A percentile compares a stretch with the other conserved stretches of the same genome.
These are phyloP conservation scores for Orthosia gothica DNA, from an alignment of 2,888 invertebrate genomes.

Conservation along the genomic window DNA sequence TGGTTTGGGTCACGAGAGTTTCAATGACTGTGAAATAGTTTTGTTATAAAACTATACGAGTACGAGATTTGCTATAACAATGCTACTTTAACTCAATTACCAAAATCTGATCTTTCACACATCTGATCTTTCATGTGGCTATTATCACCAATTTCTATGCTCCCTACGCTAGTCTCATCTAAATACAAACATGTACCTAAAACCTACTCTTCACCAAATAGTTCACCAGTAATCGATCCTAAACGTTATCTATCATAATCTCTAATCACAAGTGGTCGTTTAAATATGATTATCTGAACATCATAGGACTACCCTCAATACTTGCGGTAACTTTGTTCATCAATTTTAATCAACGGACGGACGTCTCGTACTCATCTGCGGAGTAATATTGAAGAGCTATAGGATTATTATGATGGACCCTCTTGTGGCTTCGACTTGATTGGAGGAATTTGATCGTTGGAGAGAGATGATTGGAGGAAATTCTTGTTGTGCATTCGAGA, in stretches of 20 bases:
- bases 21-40: conserved; percentile 14
- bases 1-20: conserved; percentile 35
- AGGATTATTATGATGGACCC: conserved; percentile 38
- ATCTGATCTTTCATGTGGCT: no score
- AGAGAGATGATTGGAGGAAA: conserved; percentile 28
- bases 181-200: background rate
- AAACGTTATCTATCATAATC: conserved; percentile 16
- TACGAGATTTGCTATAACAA: background rate
- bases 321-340: conserved; percentile 73
- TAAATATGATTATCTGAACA: conserved; percentile 40
- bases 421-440: conserved; percentile 27
- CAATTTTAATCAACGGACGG: conserved; percentile 74
- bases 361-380: conserved; percentile 60
- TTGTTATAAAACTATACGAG: conserved; percentile 12
- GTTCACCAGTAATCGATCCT: conserved; percentile 6
- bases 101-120: background rate
- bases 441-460: conserved; percentile 45
- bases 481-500: conserved; percentile 10
- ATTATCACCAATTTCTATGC: background rate
- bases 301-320: conserved; percentile 45
- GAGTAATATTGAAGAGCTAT: conserved; percentile 52
- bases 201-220: background rate
- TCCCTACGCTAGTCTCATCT: no score
- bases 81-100: background rate
- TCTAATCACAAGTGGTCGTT: conserved; percentile 44